Conservation (phyloP, 2,113 vertebrate species). For the Ptyas mucosa region DNA sequence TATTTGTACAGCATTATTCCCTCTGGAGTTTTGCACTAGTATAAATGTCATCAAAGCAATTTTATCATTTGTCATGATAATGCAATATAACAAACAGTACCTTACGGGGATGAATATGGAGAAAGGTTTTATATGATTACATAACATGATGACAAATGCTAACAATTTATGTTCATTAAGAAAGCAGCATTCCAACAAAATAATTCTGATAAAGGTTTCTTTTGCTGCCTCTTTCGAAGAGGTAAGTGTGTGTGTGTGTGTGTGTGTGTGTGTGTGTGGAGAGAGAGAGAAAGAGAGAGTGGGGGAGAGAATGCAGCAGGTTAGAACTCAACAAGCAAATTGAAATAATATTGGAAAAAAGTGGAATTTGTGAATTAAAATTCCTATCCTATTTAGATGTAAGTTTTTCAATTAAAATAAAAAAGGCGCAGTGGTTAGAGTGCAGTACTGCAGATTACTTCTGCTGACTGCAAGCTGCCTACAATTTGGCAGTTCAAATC, state of each 20-base stretch:
- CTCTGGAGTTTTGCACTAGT: constrained; percentile 54
- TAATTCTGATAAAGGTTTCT: constrained; percentile 65
- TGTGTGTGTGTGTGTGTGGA: background rate
- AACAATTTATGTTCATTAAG: constrained; percentile 72
- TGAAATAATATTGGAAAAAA: constrained; percentile 53
- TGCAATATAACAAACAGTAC: constrained; percentile 63
- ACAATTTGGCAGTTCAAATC: no score
- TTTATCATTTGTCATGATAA: constrained; percentile 68
- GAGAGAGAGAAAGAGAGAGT: background rate
- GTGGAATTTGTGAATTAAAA: constrained; percentile 46
- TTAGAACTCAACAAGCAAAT: constrained; percentile 49
- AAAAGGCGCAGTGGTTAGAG: background rate
- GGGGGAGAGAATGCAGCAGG: background rate
- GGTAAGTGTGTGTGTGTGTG: background rate
- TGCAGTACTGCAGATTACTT: no score
- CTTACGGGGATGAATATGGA: constrained; percentile 62
- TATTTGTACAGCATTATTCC: constrained; percentile 30
- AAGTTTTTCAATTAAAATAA: constrained; percentile 16
- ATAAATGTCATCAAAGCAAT: constrained; percentile 59
- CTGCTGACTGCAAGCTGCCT: no score
- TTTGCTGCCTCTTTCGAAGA: constrained; percentile 46
- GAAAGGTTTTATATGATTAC: constrained; percentile 70
- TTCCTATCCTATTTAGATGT: constrained; percentile 38
- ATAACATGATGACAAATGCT: constrained; percentile 72
- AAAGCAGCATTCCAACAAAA: constrained; percentile 66